These are phyloP conservation scores for Pseudochirops corinnae DNA, from an alignment of 2,797 vertebrate species.

Conservation along the genomic window DNA sequence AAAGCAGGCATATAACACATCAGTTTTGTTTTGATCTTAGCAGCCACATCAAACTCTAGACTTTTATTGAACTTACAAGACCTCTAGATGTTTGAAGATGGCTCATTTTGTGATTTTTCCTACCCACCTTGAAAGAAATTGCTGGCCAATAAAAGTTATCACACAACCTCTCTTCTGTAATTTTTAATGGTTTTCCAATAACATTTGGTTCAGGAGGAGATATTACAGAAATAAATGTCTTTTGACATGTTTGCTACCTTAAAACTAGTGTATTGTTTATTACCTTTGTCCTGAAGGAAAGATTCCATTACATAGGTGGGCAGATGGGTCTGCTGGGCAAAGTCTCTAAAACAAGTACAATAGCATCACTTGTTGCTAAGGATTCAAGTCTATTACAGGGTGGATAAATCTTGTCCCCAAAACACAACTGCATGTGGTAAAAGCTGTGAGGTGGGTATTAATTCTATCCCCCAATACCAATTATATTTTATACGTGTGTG, in stretches of 20 bases:
- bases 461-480: background rate
- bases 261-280: background rate
- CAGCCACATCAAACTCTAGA: background rate
- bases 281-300: background rate
- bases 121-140: background rate
- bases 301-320: background rate
- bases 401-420: background rate
- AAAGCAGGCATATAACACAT: background rate
- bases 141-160: background rate
- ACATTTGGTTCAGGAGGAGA: background rate
- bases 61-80: background rate
- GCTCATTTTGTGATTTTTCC: background rate
- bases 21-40: background rate
- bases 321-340: background rate
- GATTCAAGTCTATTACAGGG: background rate
- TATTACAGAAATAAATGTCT: background rate
- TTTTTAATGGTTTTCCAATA: background rate
- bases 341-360: background rate
- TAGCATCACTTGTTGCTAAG: background rate
- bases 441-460: background rate
- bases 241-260: background rate
- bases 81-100: background rate
- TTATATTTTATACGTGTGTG: background rate
- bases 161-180: background rate
- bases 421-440: background rate